These are phyloP conservation scores for Papilio aristodemus DNA, from an alignment of 1,140 invertebrate genomes.

Conservation along the genomic window DNA sequence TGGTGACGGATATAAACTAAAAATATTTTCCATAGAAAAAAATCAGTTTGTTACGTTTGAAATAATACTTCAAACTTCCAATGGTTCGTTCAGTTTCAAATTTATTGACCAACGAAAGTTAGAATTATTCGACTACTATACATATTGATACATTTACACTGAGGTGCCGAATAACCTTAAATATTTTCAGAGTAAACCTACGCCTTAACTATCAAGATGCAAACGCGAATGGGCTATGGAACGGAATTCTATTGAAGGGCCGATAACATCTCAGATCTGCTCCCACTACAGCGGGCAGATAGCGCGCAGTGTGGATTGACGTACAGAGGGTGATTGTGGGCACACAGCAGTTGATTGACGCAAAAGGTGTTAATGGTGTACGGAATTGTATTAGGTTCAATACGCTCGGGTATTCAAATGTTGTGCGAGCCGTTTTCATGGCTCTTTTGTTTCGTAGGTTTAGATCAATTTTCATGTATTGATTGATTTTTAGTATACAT, in stretches of 20 bases:
- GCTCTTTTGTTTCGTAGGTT: neutral
- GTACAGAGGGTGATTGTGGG: constrained; percentile 38
- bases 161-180: neutral
- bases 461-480: neutral
- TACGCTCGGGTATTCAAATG: constrained; percentile 33
- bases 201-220: constrained; percentile 3
- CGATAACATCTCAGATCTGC: constrained; percentile 39
- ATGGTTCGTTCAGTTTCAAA: too few species aligned
- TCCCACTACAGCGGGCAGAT: constrained; percentile 31
- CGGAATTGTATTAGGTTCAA: constrained; percentile 34
- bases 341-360: constrained; percentile 40
- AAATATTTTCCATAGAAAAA: too few species aligned
- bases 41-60: too few species aligned
- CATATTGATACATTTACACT: neutral
- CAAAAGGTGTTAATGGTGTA: constrained; percentile 43
- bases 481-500: too few species aligned
- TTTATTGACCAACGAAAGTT: too few species aligned
- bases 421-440: constrained; percentile 15
- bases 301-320: constrained; percentile 39
- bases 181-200: neutral
- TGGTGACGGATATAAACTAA: too few species aligned
- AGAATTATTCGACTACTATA: too few species aligned
- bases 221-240: neutral
- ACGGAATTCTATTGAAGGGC: constrained; percentile 39
- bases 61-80: too few species aligned